A percentile compares a stretch with the other conserved stretches of the same genome.
Evolutionary conservation across 2,113 vertebrate genomes (phyloP).

Genomic region (Arizona elegans): DNA sequence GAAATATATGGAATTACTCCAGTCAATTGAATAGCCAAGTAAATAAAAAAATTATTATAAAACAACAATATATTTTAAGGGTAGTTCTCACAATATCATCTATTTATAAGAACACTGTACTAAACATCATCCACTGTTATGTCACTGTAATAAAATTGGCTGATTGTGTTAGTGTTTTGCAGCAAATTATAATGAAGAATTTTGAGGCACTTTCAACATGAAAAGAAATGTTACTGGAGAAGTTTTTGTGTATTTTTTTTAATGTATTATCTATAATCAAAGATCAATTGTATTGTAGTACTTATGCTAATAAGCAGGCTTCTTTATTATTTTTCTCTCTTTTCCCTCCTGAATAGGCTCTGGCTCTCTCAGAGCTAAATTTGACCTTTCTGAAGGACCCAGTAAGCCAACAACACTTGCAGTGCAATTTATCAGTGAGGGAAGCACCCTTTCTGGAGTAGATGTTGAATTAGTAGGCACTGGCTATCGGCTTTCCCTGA

Average conservation of each 20-base stretch:
- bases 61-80: not conserved
- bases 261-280: not conserved
- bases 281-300: not conserved
- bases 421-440: constrained; percentile 92
- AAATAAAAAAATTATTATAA: not conserved
- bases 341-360: constrained; percentile 73
- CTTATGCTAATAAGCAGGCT: not conserved
- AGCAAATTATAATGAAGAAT: not conserved
- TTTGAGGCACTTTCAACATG: not conserved
- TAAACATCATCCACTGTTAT: not conserved
- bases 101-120: not conserved
- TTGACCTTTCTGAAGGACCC: constrained; percentile 90
- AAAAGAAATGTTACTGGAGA: not conserved
- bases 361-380: constrained; percentile 93
- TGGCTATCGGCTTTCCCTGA: constrained; percentile 92
- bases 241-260: not conserved
- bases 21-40: not conserved
- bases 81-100: not conserved
- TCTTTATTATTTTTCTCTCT: not conserved
- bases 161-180: not conserved
- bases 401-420: constrained; percentile 89
- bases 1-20: not conserved
- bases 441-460: constrained; percentile 88
- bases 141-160: not conserved
- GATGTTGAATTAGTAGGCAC: constrained; percentile 87